Percentiles rank a stretch among this genome's conserved stretches.
Conservation (phyloP, 30 jellyfish, hydroid and myxozoan genomes). For the Chironex yamaguchii region DNA sequence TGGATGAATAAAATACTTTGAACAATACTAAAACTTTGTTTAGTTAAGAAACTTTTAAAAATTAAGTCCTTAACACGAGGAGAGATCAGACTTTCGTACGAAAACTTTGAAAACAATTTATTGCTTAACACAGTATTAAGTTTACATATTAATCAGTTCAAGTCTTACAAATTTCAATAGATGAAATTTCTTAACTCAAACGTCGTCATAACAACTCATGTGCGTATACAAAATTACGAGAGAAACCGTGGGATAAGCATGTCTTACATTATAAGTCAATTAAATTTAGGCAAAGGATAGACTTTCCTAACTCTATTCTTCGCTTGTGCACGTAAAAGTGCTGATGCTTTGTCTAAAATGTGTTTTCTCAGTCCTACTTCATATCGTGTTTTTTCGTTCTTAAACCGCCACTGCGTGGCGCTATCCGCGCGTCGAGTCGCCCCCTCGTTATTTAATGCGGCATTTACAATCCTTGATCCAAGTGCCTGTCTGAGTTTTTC, state of each 20-base stretch:
- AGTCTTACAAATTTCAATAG: no score
- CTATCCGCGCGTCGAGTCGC: not conserved
- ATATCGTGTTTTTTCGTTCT: not conserved
- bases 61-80: no score
- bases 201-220: not conserved
- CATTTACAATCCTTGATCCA: not conserved
- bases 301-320: slow-evolving; percentile 2
- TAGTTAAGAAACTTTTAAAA: no score
- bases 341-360: slow-evolving; percentile 33
- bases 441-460: not conserved
- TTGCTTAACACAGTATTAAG: no score
- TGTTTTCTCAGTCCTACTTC: slow-evolving; percentile 71
- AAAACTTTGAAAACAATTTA: no score
- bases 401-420: not conserved
- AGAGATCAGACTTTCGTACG: no score
- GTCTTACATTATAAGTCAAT: not conserved
- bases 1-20: no score
- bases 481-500: not conserved
- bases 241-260: no score
- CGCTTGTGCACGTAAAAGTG: not conserved
- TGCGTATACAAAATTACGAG: not conserved
- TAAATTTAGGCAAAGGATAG: slow-evolving; percentile 73
- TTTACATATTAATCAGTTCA: no score
- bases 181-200: not conserved
- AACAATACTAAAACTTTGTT: no score